Percentiles rank a stretch among this genome's conserved stretches.
phyloP scores from a whole-genome alignment of 2,797 vertebrate species.

The Decapterus maruadsi region DNA sequence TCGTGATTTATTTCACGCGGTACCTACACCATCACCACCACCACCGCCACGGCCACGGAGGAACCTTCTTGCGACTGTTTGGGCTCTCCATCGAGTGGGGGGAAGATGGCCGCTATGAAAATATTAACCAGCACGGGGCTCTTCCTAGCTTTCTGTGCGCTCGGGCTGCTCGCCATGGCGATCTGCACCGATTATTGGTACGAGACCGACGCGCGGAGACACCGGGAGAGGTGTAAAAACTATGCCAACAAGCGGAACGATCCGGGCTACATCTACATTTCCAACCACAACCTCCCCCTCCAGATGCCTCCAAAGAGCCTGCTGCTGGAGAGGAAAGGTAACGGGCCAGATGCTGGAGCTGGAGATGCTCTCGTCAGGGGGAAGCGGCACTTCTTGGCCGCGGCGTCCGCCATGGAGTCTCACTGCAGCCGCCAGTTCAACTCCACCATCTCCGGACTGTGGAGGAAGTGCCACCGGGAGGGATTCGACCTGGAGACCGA shows the following conservation, averaged over 20 bases:
- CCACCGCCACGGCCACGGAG: conserved; percentile 76
- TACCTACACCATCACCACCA: conserved; percentile 54
- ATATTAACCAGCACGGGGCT: conserved; percentile 92
- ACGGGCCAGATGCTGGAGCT: conserved; percentile 55
- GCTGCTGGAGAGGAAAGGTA: conserved; percentile 65
- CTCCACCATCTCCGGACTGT: conserved; percentile 92
- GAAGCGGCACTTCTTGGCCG: conserved; percentile 81
- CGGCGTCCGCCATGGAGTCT: conserved; percentile 88
- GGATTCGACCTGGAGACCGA: conserved; percentile 94
- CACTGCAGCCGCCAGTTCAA: conserved; percentile 93
- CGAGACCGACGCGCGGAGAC: conserved; percentile 93
- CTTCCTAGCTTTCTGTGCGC: conserved; percentile 90
- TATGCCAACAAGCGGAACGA: conserved; percentile 93
- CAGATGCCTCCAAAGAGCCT: conserved; percentile 85
- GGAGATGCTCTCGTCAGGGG: conserved; percentile 55
- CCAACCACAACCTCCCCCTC: conserved; percentile 91
- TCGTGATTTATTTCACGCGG: conserved; percentile 78
- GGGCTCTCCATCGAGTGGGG: conserved; percentile 81
- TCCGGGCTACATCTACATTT: conserved; percentile 93
- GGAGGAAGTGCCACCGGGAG: conserved; percentile 92
- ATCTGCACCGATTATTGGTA: conserved; percentile 96
- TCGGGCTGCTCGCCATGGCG: conserved; percentile 91
- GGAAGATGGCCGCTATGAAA: conserved; percentile 94
- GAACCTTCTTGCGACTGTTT: conserved; percentile 81
- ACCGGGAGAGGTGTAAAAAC: conserved; percentile 92